These are phyloP conservation scores for Apteryx owenii DNA, from an alignment of 2,113 vertebrate species.

Conservation along the genomic window DNA sequence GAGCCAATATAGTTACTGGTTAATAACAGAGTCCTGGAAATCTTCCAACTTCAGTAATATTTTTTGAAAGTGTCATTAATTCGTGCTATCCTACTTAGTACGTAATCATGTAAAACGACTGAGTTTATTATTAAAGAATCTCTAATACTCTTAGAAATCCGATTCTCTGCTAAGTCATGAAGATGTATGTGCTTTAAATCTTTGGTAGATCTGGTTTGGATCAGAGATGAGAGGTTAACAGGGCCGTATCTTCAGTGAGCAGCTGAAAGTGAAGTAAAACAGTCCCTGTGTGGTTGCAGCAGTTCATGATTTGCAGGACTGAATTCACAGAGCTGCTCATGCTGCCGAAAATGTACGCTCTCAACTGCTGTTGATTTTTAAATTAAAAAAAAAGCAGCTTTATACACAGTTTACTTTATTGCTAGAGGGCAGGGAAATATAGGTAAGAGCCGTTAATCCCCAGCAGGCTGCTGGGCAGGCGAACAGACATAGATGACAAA, in stretches of 20 bases:
- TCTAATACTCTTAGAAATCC: conserved; percentile 16
- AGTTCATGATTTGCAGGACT: conserved; percentile 64
- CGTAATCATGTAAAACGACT: not conserved
- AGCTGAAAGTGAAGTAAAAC: conserved; percentile 70
- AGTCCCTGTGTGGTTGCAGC: conserved; percentile 53
- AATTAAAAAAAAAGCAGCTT: conserved; percentile 80
- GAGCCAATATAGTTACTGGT: not conserved
- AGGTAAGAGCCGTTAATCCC: conserved; percentile 85
- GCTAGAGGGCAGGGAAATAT: conserved; percentile 74
- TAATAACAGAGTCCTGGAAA: conserved; percentile 17
- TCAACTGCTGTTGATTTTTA: conserved; percentile 82
- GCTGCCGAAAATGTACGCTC: conserved; percentile 63
- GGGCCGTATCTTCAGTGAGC: conserved; percentile 70
- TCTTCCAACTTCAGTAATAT: not conserved
- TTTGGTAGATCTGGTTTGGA: conserved; percentile 77
- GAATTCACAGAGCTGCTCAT: conserved; percentile 64
- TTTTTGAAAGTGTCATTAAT: not conserved
- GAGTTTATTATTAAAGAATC: conserved; percentile 47
- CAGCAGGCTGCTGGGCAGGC: conserved; percentile 81
- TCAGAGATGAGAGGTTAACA: conserved; percentile 70
- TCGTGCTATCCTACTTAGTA: conserved; percentile 31
- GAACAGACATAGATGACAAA: conserved; percentile 81
- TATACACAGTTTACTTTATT: conserved; percentile 76
- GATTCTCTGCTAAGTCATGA: conserved; percentile 65
- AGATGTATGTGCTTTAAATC: conserved; percentile 76